Percentiles rank a stretch among this genome's conserved stretches.
These are phyloP conservation scores for Drosophila burlai DNA, from an alignment of 1,140 invertebrate species.

Conservation along the genomic window DNA sequence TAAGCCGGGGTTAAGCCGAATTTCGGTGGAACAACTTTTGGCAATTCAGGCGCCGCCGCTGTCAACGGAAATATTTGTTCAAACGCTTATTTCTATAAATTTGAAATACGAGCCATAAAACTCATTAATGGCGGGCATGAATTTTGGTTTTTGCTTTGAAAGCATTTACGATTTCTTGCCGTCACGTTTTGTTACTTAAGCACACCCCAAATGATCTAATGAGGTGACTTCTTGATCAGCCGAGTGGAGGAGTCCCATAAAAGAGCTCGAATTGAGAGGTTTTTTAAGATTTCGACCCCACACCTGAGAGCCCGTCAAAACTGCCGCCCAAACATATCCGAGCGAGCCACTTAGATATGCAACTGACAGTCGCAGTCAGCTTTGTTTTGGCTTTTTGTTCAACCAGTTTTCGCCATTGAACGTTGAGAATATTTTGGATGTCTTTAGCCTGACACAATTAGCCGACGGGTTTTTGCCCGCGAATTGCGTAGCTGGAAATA, in stretches of 20 bases:
- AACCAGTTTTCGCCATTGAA: conserved; percentile 73
- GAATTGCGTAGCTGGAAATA: conserved; percentile 50
- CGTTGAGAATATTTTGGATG: conserved; percentile 56
- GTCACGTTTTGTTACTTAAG: conserved; percentile 29
- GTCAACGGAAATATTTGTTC: conserved; percentile 43
- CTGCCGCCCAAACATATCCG: conserved; percentile 30
- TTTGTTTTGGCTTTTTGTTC: conserved; percentile 53
- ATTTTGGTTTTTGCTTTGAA: conserved; percentile 23
- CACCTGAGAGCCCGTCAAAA: conserved; percentile 48
- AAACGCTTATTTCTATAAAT: conserved; percentile 47
- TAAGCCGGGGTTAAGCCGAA: conserved; percentile 40
- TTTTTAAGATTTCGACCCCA: conserved; percentile 50
- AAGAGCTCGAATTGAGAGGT: conserved; percentile 38
- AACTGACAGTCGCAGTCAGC: conserved; percentile 62
- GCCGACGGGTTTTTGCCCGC: conserved; percentile 39
- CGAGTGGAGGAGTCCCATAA: conserved; percentile 33
- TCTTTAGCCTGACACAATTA: conserved; percentile 57
- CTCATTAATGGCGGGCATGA: conserved; percentile 39
- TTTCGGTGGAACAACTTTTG: conserved; percentile 33
- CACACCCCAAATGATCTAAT: conserved; percentile 68
- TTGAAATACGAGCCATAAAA: conserved; percentile 54
- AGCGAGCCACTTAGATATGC: conserved; percentile 69
- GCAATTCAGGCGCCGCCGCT: conserved; percentile 42
- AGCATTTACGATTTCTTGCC: conserved; percentile 17
- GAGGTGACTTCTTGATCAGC: conserved; percentile 53